Percentiles rank a stretch among this genome's conserved stretches.
Conservation (phyloP, 2,113 vertebrate genomes). For the Agelaius tricolor region DNA sequence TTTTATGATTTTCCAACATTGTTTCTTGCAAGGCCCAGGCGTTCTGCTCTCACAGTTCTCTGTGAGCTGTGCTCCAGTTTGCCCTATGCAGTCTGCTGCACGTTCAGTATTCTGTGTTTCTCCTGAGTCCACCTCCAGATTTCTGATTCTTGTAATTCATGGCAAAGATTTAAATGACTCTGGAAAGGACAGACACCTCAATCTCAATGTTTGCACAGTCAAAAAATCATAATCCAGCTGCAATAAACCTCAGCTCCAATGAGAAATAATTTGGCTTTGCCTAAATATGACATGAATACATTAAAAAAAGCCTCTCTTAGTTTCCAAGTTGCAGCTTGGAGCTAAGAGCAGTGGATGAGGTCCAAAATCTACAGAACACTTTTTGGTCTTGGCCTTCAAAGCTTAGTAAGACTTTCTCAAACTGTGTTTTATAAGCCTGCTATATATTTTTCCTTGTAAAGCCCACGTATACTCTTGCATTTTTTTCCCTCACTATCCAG, state of each 20-base stretch:
- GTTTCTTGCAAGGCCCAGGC: not conserved
- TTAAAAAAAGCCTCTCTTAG: not conserved
- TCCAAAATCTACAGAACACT: conserved; percentile 47
- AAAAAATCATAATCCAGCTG: not conserved
- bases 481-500: conserved; percentile 28
- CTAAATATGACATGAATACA: not conserved
- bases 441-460: conserved; percentile 44
- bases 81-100: not conserved
- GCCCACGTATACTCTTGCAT: not conserved
- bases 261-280: conserved; percentile 16
- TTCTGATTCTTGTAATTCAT: not conserved
- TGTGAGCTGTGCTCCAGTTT: not conserved
- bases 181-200: not conserved
- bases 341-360: not conserved
- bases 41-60: not conserved
- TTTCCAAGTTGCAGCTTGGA: conserved; percentile 6
- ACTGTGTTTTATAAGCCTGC: not conserved
- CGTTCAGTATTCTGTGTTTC: conserved; percentile 4
- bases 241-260: not conserved
- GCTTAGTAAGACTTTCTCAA: conserved; percentile 38
- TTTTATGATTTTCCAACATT: not conserved
- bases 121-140: not conserved
- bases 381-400: conserved; percentile 38
- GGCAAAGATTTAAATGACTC: not conserved
- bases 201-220: not conserved